phyloP scores from a whole-genome alignment of 1,140 invertebrate genomes.

The Melitaea cinxia region DNA sequence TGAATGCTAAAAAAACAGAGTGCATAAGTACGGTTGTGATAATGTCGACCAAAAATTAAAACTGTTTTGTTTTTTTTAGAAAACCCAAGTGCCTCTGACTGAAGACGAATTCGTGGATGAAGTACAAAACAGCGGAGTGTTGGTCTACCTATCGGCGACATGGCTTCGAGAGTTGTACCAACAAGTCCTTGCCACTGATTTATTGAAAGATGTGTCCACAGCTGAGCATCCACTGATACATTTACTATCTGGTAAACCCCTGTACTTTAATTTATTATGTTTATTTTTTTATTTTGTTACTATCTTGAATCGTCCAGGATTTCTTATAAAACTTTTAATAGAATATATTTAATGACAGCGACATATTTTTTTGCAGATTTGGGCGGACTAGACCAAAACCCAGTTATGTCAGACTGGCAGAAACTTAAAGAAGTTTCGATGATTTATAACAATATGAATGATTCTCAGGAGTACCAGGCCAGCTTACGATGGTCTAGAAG shows the following conservation, averaged over 20 bases:
- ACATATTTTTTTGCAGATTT: constrained; percentile 84
- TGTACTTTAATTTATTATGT: too few relatives aligned
- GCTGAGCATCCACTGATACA: constrained; percentile 85
- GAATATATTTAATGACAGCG: too few relatives aligned
- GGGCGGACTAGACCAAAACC: constrained; percentile 89
- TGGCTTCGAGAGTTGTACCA: constrained; percentile 96
- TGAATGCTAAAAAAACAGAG: too few relatives aligned
- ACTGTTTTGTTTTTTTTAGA: constrained; percentile 44
- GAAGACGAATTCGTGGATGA: constrained; percentile 94
- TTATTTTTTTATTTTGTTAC: too few relatives aligned
- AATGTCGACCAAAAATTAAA: too few relatives aligned
- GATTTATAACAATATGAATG: constrained; percentile 84
- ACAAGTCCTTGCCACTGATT: constrained; percentile 88
- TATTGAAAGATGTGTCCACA: constrained; percentile 83
- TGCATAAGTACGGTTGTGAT: too few relatives aligned
- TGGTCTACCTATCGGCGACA: constrained; percentile 94
- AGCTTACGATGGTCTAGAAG: constrained; percentile 77
- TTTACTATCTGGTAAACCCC: constrained; percentile 88
- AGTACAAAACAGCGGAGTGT: constrained; percentile 93
- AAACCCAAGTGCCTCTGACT: constrained; percentile 84
- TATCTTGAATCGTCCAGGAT: too few relatives aligned
- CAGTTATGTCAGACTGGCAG: constrained; percentile 92
- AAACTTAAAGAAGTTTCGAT: constrained; percentile 88
- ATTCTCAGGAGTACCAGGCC: constrained; percentile 77
- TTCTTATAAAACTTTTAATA: neutral